Base-by-base conservation (phyloP, 2,113 vertebrate species). In the Callionymus lyra region DNA sequence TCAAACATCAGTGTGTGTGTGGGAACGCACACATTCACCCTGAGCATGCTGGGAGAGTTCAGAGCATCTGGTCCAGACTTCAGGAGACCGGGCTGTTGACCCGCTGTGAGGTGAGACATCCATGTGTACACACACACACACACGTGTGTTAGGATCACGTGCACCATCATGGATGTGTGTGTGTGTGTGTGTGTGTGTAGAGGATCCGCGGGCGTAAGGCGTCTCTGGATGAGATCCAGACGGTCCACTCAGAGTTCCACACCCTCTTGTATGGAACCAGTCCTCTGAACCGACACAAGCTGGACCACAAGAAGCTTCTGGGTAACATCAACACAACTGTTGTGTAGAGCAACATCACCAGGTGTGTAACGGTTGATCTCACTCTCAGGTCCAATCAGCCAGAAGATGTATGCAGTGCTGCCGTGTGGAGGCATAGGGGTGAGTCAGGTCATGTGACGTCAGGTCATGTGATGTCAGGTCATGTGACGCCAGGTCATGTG, bases 11-110 rank as follows among this genome's bases (percentile, higher is more conserved):
- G 61, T 81, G 78, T 51, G 65, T 81, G 10, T 81, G 78, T 31
- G 78, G 78, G n/a, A 81, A 81, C 1, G 75, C 78, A 58, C 78
- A 81, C 63, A 78, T 81, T 13, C 78, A 81, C 56, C 78, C 78
- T 6, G 78, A 81, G 70, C 78, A 81, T 45, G 78, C 78, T 41
- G 78, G 78, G 38, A 74, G 78, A 52, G 78, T 81, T 35, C 78
- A 81, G 39, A 81, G 78, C 65, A 81, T 81, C 75, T 81, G 78
- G 78, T 78, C 75, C 56, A 68, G 78, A 38, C 68, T 81, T 53
- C 78, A 81, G 61, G 78, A 81, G 63, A 81, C 78, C 0, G 78
- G 78, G 18, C 41, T 81, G 34, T 68, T 81, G 52, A 48, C 58
- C 35, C 78, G 78, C 68, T 76, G 75, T 0, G 75, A 81, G 75